Conservation (phyloP, 1,140 invertebrate species). For the Drosophila melanica region DNA sequence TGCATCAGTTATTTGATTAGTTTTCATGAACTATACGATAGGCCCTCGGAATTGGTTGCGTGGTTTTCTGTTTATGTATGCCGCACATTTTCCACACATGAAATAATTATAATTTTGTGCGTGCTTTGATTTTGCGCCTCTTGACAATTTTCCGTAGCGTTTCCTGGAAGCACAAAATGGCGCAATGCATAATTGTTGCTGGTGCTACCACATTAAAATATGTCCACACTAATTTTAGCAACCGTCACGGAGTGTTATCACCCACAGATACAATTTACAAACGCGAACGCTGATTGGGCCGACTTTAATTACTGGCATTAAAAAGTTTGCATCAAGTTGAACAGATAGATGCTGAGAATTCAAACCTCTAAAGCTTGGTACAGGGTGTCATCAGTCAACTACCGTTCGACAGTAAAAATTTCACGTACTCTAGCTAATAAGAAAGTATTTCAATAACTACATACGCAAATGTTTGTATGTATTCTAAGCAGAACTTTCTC, state of each 20-base stretch:
- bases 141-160: constrained; percentile 73
- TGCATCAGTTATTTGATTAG: not conserved
- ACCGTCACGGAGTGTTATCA: constrained; percentile 45
- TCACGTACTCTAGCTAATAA: not conserved
- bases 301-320: constrained; percentile 52
- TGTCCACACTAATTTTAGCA: constrained; percentile 47
- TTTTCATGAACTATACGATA: constrained; percentile 9
- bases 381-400: not conserved
- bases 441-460: constrained; percentile 16
- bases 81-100: constrained; percentile 74
- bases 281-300: constrained; percentile 32
- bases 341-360: not conserved
- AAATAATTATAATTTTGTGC: constrained; percentile 81
- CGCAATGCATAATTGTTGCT: constrained; percentile 22
- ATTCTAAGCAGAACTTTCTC: constrained; percentile 5
- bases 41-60: constrained; percentile 46
- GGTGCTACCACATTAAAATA: constrained; percentile 23
- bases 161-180: constrained; percentile 69
- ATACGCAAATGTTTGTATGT: constrained; percentile 16
- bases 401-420: not conserved
- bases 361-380: not conserved
- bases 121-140: constrained; percentile 78
- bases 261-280: constrained; percentile 66
- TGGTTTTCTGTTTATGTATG: constrained; percentile 63
- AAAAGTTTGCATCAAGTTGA: too few species aligned